Conservation (phyloP, 2,113 vertebrate genomes). For the Epinephelus cyanopodus region DNA sequence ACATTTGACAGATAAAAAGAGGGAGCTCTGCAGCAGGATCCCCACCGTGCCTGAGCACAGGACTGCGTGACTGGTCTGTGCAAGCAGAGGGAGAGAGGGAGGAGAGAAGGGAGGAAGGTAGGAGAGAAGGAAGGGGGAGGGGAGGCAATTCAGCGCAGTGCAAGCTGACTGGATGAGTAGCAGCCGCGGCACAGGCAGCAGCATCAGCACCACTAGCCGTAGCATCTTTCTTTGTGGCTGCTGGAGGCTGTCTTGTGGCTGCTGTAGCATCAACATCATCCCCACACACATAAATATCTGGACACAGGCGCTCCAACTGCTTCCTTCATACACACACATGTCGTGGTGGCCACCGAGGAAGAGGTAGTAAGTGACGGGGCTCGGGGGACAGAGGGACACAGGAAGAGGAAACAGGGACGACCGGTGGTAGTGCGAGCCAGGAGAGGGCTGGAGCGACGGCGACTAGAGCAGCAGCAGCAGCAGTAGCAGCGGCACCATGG, state of each 20-base stretch:
- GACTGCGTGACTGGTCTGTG: constrained; percentile 83
- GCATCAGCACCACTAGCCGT: constrained; percentile 79
- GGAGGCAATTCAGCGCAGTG: constrained; percentile 75
- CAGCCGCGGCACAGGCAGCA: constrained; percentile 76
- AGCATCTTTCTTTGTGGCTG: constrained; percentile 77
- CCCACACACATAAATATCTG: constrained; percentile 27
- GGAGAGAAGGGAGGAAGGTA: constrained; percentile 63
- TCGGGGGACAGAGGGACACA: constrained; percentile 60
- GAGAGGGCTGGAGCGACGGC: constrained; percentile 69
- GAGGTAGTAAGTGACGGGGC: constrained; percentile 62
- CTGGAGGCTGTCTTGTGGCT: constrained; percentile 71
- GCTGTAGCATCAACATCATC: constrained; percentile 64
- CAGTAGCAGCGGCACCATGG: constrained; percentile 89
- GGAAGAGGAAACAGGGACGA: constrained; percentile 67
- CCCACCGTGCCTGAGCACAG: constrained; percentile 68
- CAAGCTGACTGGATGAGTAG: constrained; percentile 79
- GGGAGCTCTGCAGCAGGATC: constrained; percentile 79
- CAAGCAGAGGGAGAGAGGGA: constrained; percentile 59
- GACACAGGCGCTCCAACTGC: constrained; percentile 46
- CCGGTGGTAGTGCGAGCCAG: constrained; percentile 52
- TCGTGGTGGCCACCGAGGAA: constrained; percentile 68
- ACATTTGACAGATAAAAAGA: constrained; percentile 62
- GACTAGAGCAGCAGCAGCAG: constrained; percentile 70
- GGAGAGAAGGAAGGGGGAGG: constrained; percentile 66
- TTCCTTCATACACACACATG: constrained; percentile 67